Base-by-base conservation (phyloP, 2,113 vertebrate genomes). In the Platanista minor region DNA sequence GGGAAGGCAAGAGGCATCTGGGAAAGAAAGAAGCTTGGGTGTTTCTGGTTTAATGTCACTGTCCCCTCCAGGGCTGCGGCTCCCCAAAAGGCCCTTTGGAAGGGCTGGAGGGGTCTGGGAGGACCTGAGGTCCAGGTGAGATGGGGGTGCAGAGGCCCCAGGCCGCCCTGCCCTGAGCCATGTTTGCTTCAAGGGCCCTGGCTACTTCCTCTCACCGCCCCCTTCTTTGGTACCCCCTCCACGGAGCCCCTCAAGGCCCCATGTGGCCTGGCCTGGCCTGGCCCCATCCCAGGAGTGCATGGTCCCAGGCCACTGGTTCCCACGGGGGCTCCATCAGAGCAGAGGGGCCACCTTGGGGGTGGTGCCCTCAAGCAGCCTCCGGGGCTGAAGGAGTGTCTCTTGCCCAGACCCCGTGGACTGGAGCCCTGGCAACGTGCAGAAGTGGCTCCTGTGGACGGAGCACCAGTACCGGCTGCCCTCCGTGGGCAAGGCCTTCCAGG, bases 381-480 rank as follows among this genome's bases (percentile, higher is more conserved):
- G 12, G 39, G 69, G 71, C 94, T 94, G 59, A 95, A 15, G 33
- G 29, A 31, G 1, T 72, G n/a, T 92, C 84, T 97, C 80, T 57
- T 23, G 33, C 49, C 15, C 77, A 99, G 99, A 99, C 87, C 99
- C 99, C 0, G 98, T 97, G 39, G 99, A 99, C 97, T 99, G 99
- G 99, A 99, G 98, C 98, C 98, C 98, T 0, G 98, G 99, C 23
- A 99, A 99, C 0, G 99, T 99, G 82, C 99, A 99, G 98, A 99
- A 99, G 98, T 99, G 99, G 99, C 99, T 99, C 91, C 98, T 99
- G 95, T 99, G 99, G 99, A 99, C 99, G 0, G 99, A 99, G 90
- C 99, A 99, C 96, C 99, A 99, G 97, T 99, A 99, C 98, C 98
- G 99, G 72, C 98, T 99, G 90, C 99, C 99, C 0, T 99, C 99